Conservation (phyloP, 2,888 invertebrate genomes). For the Phania funesta region DNA sequence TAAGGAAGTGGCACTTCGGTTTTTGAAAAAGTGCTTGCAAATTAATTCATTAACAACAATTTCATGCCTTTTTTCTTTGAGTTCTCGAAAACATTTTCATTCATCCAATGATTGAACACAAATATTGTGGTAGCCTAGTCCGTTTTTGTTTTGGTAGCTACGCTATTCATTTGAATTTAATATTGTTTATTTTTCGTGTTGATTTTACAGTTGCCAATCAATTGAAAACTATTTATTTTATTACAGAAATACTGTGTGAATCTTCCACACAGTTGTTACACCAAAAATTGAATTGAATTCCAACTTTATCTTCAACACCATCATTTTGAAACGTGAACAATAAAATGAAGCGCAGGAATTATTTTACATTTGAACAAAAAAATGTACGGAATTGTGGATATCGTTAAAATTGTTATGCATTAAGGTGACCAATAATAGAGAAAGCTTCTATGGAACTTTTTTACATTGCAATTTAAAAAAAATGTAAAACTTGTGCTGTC, state of each 20-base stretch:
- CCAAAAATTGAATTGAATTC: not conserved
- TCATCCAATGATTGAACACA: conserved; percentile 50
- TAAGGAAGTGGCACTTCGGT: no score
- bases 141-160: not conserved
- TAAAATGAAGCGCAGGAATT: no score
- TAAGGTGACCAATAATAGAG: no score
- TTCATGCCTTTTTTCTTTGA: conserved; percentile 8
- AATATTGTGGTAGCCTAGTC: conserved; percentile 47
- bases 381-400: no score
- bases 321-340: not conserved
- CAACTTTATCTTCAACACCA: not conserved
- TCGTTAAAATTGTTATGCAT: no score
- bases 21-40: no score
- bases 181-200: conserved; percentile 15
- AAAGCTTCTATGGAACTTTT: no score
- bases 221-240: conserved; percentile 50
- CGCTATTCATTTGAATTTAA: conserved; percentile 35
- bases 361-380: no score
- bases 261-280: no score
- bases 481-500: no score
- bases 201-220: conserved; percentile 42
- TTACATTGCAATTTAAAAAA: no score
- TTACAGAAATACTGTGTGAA: conserved; percentile 12
- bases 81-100: conserved; percentile 13
- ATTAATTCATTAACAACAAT: conserved; percentile 51